Conservation (phyloP, 2,113 vertebrate species). For the Brevimyrus niger region DNA sequence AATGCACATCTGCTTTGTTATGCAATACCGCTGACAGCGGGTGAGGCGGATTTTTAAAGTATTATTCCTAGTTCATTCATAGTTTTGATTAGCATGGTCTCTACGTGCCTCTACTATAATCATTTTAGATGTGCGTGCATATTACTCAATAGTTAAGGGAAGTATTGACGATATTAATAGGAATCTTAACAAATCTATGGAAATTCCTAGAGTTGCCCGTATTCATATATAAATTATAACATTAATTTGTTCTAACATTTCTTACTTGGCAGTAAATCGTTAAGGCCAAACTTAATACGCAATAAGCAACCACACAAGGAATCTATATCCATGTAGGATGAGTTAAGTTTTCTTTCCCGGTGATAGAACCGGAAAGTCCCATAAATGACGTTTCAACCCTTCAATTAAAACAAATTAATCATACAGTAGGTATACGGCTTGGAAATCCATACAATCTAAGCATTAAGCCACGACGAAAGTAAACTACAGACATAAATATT, state of each 20-base stretch:
- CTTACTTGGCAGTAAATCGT: not conserved
- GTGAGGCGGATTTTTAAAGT: slow-evolving; percentile 35
- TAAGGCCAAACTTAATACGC: not conserved
- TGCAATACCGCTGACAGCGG: slow-evolving; percentile 23
- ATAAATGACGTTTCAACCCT: slow-evolving; percentile 49
- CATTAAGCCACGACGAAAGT: slow-evolving; percentile 29
- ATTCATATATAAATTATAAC: not conserved
- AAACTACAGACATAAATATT: slow-evolving; percentile 33
- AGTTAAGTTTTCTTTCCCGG: slow-evolving; percentile 43
- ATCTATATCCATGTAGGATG: slow-evolving; percentile 23
- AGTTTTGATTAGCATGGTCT: not conserved
- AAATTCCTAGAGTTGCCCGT: not conserved
- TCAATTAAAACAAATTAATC: slow-evolving; percentile 64
- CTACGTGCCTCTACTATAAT: not conserved
- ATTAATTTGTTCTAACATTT: not conserved
- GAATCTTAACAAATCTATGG: not conserved
- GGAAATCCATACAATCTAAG: slow-evolving; percentile 35
- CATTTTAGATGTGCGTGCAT: not conserved
- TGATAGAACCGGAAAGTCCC: slow-evolving; percentile 58
- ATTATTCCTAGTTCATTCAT: not conserved
- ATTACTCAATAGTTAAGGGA: slow-evolving; percentile 3
- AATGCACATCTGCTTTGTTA: slow-evolving; percentile 50
- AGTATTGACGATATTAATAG: not conserved
- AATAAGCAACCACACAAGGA: not conserved
- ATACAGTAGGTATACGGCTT: slow-evolving; percentile 48